Base-by-base conservation (phyloP, 2,797 vertebrate species). In the Potorous gilbertii region DNA sequence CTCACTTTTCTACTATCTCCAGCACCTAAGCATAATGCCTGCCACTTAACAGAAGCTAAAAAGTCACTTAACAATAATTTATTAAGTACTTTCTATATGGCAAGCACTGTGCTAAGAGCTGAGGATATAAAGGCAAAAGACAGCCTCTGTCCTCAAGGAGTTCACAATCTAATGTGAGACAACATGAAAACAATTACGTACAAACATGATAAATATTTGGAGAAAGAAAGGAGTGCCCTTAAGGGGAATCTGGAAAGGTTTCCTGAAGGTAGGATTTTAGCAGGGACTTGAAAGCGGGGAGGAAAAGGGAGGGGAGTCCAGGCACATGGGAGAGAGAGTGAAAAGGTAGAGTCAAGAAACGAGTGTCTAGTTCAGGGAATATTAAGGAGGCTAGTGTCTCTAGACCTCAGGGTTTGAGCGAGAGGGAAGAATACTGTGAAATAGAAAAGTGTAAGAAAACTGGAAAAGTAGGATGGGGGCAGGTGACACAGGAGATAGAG, bases 221-320 rank as follows among this genome's bases (percentile, higher is more conserved):
- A 87, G 74, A 87, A 14, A 40, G n/a, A 40, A 40, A 21, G 10
- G 21, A 50, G 40, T 50, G 21, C 40, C 40, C 74, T 50, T 50
- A 87, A 87, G 74, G 21, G 24, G 24, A 87, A 46, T 87, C 40
- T 27, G 74, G 40, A 87, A 87, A 87, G 40, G 21, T 11, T 87
- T 87, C 40, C 3, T 87, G 6, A 87, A 87, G 9, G 74, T 87
- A 24, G 10, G 8, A 50, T 50, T 87, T 27, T 87, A 81, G n/a
- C 16, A 24, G n/a, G 40, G 66, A 24, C 18, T 21, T 81, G 66
- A 81, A 81, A 9, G 18, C 16, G 6, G 21, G 1, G 0, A 0
- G 54, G 90, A 40, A 1, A 1, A 0, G 0, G 74, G 16, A 28
- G 21, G 5, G 57, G 55, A 54, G 34, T 16, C 4, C 18, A 56